Evolutionary conservation across 2,888 invertebrate genomes (phyloP).

Genomic region (Polydrusus cervinus): DNA sequence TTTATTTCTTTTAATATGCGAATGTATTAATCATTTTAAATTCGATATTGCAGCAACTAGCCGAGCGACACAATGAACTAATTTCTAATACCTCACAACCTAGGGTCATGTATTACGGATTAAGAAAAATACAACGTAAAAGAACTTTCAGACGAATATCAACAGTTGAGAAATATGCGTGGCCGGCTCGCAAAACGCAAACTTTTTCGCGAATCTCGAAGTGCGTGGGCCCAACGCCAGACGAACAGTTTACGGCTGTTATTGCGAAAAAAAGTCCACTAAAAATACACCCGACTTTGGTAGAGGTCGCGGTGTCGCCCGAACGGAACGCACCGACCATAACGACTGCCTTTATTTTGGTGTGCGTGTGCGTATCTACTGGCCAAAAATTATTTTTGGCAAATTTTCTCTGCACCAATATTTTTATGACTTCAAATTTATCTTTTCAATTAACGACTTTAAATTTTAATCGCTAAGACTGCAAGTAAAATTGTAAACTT

Average conservation of each 20-base stretch:
- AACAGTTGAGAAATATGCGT: slow-evolving; percentile 23
- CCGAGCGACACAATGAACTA: no score
- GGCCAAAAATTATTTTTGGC: slow-evolving; percentile 45
- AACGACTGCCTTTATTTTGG: slow-evolving; percentile 52
- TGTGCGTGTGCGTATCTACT: slow-evolving; percentile 49
- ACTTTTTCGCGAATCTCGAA: slow-evolving; percentile 10
- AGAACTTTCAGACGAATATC: neutral
- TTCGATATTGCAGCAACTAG: no score
- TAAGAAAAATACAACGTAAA: neutral
- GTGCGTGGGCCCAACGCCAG: slow-evolving; percentile 26
- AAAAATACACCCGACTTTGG: slow-evolving; percentile 50
- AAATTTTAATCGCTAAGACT: no score
- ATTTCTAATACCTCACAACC: no score
- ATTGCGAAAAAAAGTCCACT: slow-evolving; percentile 26
- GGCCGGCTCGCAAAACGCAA: slow-evolving; percentile 1
- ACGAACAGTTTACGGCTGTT: slow-evolving; percentile 3
- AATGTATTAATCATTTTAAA: no score
- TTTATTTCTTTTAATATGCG: no score
- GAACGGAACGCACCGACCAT: slow-evolving; percentile 50
- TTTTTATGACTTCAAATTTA: neutral
- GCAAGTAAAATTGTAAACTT: no score
- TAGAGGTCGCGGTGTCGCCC: slow-evolving; percentile 50
- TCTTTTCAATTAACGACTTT: no score
- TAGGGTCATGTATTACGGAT: slow-evolving; percentile 16
- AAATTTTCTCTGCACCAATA: slow-evolving; percentile 42